A percentile compares a stretch with the other conserved stretches of the same genome.
These are phyloP conservation scores for Sisyra terminalis DNA, from an alignment of 2,888 invertebrate genomes.

Conservation along the genomic window DNA sequence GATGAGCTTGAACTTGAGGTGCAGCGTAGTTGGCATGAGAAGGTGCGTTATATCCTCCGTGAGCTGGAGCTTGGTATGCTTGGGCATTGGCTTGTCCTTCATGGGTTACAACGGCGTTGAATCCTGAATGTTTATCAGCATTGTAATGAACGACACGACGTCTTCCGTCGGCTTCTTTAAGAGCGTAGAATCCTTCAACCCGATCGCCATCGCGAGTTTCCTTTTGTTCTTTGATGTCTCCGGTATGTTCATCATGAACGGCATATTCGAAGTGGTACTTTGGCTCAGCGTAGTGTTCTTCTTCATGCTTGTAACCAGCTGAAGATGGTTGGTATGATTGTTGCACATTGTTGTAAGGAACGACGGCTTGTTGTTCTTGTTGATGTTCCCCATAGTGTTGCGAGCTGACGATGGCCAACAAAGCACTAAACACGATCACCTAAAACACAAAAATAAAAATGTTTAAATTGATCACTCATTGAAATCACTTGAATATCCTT, in stretches of 20 bases:
- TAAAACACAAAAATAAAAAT: too few relatives aligned
- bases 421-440: too few relatives aligned
- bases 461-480: too few relatives aligned
- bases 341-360: not conserved
- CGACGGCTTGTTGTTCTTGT: not conserved
- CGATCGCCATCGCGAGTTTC: conserved; percentile 33
- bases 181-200: conserved; percentile 29
- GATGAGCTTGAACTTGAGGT: not conserved
- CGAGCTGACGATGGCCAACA: too few relatives aligned
- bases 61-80: too few relatives aligned
- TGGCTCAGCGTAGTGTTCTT: conserved; percentile 13
- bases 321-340: not conserved
- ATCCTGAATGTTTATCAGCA: conserved; percentile 24
- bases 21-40: not conserved
- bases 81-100: conserved; percentile 13
- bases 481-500: too few relatives aligned
- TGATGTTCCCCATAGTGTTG: too few relatives aligned
- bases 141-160: conserved; percentile 25
- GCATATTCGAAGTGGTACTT: conserved; percentile 34
- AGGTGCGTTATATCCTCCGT: not conserved
- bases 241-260: conserved; percentile 33
- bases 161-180: conserved; percentile 25
- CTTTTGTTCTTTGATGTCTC: conserved; percentile 36
- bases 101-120: conserved; percentile 24
- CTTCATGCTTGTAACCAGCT: not conserved